Conservation (phyloP, 2,113 vertebrate species). For the Orycteropus afer region DNA sequence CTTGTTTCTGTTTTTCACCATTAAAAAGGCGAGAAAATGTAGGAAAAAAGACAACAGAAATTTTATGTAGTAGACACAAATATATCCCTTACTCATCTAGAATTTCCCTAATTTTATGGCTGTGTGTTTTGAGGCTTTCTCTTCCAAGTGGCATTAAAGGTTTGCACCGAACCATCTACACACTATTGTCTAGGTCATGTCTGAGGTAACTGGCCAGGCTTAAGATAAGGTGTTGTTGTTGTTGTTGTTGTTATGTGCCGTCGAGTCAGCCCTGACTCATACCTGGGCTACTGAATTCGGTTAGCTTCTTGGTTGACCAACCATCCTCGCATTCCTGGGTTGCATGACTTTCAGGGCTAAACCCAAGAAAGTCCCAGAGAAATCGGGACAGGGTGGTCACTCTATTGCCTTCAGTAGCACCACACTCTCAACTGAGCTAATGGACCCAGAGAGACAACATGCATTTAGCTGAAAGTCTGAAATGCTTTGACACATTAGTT, state of each 20-base stretch:
- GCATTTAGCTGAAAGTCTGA: not conserved
- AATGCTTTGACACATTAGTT: not conserved
- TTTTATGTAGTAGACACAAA: not conserved
- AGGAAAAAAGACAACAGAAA: not conserved
- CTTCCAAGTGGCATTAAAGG: not conserved
- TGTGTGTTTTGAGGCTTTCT: not conserved
- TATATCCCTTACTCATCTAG: not conserved
- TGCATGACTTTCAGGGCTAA: not conserved
- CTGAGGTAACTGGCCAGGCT: not conserved
- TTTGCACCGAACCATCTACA: not conserved
- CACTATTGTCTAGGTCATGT: not conserved
- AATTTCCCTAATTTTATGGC: not conserved
- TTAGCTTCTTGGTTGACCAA: not conserved
- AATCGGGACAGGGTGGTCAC: not conserved
- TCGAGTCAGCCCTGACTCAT: too few species aligned
- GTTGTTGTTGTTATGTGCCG: too few species aligned
- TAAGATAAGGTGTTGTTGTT: not conserved
- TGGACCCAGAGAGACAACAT: not conserved
- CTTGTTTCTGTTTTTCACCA: conserved; percentile 54
- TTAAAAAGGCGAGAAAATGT: not conserved
- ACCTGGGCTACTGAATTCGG: not conserved
- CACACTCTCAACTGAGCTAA: not conserved
- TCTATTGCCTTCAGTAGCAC: not conserved
- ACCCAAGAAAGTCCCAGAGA: not conserved
- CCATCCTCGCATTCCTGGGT: too few species aligned